Evolutionary conservation across 2,888 invertebrate species (phyloP).

Genomic region (Melieria omissa): DNA sequence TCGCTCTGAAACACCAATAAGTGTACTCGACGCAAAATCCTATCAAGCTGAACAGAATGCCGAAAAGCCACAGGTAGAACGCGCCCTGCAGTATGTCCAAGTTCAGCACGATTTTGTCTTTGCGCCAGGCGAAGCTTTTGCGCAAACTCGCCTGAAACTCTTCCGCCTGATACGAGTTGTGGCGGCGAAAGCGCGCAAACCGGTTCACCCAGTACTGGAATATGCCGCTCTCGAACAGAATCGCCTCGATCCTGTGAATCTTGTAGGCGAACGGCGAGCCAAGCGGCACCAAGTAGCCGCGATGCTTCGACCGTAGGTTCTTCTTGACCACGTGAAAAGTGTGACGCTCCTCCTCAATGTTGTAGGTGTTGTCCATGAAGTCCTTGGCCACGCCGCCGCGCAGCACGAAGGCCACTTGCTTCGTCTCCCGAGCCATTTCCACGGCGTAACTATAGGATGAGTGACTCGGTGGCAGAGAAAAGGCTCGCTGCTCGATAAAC

Average conservation of each 20-base stretch:
- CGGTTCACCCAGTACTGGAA: slow-evolving; percentile 55
- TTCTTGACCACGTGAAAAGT: slow-evolving; percentile 58
- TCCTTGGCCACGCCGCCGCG: slow-evolving; percentile 52
- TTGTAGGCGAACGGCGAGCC: slow-evolving; percentile 55
- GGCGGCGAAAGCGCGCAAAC: background rate
- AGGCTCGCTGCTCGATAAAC: slow-evolving; percentile 33
- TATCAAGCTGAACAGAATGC: slow-evolving; percentile 34
- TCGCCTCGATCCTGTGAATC: slow-evolving; percentile 48
- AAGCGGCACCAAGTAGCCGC: slow-evolving; percentile 50
- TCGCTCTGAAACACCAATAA: background rate
- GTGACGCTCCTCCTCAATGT: slow-evolving; percentile 48
- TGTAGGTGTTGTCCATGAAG: slow-evolving; percentile 54
- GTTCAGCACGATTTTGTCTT: slow-evolving; percentile 51
- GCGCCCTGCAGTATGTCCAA: slow-evolving; percentile 58
- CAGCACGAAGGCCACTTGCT: slow-evolving; percentile 49
- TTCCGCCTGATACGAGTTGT: background rate
- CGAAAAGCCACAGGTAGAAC: slow-evolving; percentile 59
- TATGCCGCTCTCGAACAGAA: slow-evolving; percentile 55
- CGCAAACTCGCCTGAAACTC: slow-evolving; percentile 19
- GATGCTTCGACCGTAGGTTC: slow-evolving; percentile 51
- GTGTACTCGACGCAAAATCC: slow-evolving; percentile 11
- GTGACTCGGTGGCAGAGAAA: slow-evolving; percentile 39
- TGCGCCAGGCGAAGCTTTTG: background rate
- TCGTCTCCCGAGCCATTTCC: slow-evolving; percentile 35
- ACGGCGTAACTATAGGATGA: background rate